Conservation (phyloP, 2,113 vertebrate species). For the Datnioides undecimradiatus region DNA sequence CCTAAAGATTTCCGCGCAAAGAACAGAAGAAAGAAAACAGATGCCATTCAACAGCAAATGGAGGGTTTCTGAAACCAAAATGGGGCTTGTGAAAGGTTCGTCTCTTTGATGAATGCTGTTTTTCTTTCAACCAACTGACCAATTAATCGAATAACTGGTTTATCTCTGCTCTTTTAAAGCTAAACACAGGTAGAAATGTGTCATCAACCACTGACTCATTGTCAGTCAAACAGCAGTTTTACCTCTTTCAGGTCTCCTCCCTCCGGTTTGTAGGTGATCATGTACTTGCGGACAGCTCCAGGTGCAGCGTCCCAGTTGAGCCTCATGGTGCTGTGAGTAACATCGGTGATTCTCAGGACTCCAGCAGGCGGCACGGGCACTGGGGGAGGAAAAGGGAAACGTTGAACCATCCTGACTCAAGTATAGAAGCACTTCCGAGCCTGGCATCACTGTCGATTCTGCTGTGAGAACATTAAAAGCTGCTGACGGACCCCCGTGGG, state of each 20-base stretch:
- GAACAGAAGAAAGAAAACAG: not conserved
- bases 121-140: too few relatives aligned
- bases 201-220: too few relatives aligned
- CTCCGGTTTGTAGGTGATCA: constrained; percentile 89
- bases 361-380: constrained; percentile 88
- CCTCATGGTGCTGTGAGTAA: constrained; percentile 93
- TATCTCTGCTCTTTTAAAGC: not conserved
- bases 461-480: not conserved
- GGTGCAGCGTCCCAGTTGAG: constrained; percentile 90
- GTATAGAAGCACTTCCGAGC: not conserved
- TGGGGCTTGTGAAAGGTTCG: not conserved
- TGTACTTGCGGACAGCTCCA: constrained; percentile 90
- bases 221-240: too few relatives aligned
- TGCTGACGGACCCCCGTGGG: not conserved
- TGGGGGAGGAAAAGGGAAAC: constrained; percentile 63
- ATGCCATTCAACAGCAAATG: not conserved
- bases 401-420: not conserved
- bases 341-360: constrained; percentile 85
- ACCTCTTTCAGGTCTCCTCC: constrained; percentile 91
- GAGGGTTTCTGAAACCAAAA: not conserved
- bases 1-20: not conserved
- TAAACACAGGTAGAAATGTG: too few relatives aligned
- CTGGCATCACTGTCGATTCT: not conserved
- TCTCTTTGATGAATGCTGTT: too few relatives aligned
- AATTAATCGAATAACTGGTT: not conserved